Base-by-base conservation (phyloP, 2,888 invertebrate species). In the Trichogramma evanescens region DNA sequence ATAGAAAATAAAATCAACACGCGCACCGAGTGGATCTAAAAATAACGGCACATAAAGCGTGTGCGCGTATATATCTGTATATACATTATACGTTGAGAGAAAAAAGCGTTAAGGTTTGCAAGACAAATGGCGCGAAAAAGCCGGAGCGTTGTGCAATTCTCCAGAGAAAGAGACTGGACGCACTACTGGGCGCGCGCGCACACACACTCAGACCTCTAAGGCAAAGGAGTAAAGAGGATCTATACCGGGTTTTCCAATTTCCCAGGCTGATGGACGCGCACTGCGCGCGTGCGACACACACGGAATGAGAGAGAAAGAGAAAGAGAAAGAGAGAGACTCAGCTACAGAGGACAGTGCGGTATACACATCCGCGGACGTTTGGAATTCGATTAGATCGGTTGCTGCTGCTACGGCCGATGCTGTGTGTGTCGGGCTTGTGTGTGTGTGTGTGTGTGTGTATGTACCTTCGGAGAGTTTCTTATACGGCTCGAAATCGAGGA, bases 331-430 rank as follows among this genome's bases (percentile, higher is more conserved):
- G 26, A 26, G 26, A 26, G 26, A 26, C 26, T 26, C 26, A 26
- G 26, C 26, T 26, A 26, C 26, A 26, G 26, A 26, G 26, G 26
- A 6, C 8, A 38, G 45, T 8, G 52, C n/a, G n/a, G 44, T 49
- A 41, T 44, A 52, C 40, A 5, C 10, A 39, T n/a, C n/a, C 56
- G 53, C 48, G 59, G 61, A 62, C 65, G 66, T 56, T 55, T 63
- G 70, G 71, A 73, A 72, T 73, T 73, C 72, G 70, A 73, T 73
- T 72, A 71, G 69, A 70, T 65, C 66, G 67, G 65, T 64, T 66
- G 67, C 59, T 61, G 62, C 58, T 65, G 66, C 65, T 26, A 26
- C 26, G 26, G 26, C 26, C 26, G 26, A 26, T 26, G 26, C 26
- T 26, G 3, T 26, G 26, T 26, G 26, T 26, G 26, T 2, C 3